A percentile compares a stretch with the other conserved stretches of the same genome.
These are phyloP conservation scores for Tragelaphus scriptus DNA, from an alignment of 2,113 vertebrate genomes.

Conservation along the genomic window DNA sequence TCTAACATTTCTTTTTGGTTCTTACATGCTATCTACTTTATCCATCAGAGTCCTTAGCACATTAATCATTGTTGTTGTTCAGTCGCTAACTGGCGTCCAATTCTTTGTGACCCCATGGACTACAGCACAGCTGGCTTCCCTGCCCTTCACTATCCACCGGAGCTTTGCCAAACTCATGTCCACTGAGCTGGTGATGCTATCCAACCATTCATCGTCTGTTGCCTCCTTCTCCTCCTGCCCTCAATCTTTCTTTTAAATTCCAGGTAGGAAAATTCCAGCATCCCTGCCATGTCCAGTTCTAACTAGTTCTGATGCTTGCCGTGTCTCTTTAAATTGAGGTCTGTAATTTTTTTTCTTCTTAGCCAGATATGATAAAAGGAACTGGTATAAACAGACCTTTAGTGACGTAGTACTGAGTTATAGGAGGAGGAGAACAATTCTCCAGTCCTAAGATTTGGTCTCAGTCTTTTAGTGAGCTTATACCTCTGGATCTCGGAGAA, in stretches of 20 bases:
- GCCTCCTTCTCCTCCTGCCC: no score
- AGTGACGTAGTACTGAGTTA: neutral
- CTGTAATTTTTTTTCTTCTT: neutral
- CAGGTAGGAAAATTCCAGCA: neutral
- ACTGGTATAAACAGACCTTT: neutral
- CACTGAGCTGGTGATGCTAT: no score
- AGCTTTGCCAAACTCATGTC: no score
- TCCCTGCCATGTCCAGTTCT: neutral
- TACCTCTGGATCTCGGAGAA: neutral
- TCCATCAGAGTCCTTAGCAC: neutral
- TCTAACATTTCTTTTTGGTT: neutral
- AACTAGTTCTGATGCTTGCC: neutral
- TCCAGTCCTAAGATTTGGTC: neutral
- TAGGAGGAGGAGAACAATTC: neutral
- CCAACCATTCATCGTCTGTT: no score
- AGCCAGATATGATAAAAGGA: neutral
- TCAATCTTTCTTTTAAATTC: neutral
- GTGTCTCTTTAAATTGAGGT: neutral
- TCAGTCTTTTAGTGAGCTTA: neutral
- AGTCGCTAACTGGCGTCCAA: no score
- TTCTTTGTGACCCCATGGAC: no score
- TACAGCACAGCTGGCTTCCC: no score
- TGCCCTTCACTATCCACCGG: no score
- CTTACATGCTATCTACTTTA: neutral
- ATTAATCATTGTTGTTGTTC: neutral